Percentiles rank a stretch among this genome's conserved stretches.
phyloP scores from a whole-genome alignment of 2,888 invertebrate genomes.

The Caenorhabditis macrosperma region DNA sequence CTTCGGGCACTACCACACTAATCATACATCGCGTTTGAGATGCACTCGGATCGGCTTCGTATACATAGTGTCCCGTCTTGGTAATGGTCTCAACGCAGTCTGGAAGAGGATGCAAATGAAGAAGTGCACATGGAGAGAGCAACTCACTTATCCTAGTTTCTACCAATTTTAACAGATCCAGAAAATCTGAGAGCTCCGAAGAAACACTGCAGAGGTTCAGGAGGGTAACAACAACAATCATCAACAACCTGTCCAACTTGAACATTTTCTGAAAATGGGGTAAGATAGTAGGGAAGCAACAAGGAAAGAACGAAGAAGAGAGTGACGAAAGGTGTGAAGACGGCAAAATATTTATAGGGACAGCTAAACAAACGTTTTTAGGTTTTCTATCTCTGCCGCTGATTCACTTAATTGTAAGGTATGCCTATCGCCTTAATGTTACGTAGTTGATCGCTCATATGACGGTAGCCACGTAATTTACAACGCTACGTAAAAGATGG shows the following conservation, averaged over 20 bases:
- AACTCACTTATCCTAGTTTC: constrained; percentile 10
- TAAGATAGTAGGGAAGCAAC: neutral
- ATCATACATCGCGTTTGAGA: constrained; percentile 1
- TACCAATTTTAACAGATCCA: constrained; percentile 11
- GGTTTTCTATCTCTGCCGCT: constrained; percentile 1
- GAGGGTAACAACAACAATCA: constrained; percentile 6
- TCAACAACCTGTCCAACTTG: constrained; percentile 26
- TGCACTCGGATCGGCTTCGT: neutral
- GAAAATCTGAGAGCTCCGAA: neutral
- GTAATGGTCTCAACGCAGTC: constrained; percentile 24
- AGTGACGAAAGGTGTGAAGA: neutral
- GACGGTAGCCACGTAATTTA: constrained; percentile 21
- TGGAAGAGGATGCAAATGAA: neutral
- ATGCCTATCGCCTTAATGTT: constrained; percentile 4
- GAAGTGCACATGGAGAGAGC: neutral
- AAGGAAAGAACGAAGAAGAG: neutral
- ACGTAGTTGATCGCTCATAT: too few relatives aligned
- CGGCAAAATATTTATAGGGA: constrained; percentile 20
- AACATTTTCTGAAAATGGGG: constrained; percentile 30
- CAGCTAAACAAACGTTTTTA: constrained; percentile 3
- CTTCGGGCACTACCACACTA: constrained; percentile 25
- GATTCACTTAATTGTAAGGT: constrained; percentile 26
- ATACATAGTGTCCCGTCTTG: constrained; percentile 14
- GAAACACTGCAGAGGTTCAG: constrained; percentile 26
- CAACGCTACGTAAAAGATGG: neutral